Base-by-base conservation (phyloP, 2,797 vertebrate genomes). In the Avahi laniger region DNA sequence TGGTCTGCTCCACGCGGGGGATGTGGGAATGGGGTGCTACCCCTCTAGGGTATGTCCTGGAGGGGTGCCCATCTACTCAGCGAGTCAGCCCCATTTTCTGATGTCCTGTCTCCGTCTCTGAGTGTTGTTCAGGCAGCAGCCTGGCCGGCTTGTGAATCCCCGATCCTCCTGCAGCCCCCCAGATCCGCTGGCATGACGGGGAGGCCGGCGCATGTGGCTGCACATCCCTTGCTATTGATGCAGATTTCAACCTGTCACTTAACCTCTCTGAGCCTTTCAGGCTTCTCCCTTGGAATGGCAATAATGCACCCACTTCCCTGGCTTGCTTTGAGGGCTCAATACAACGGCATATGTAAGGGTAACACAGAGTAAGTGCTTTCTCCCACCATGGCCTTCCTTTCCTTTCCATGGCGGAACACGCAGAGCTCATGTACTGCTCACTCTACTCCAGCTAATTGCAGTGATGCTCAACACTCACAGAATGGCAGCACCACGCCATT, bases 301-400 rank as follows among this genome's bases (percentile, higher is more conserved):
- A 12, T 35, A 48, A 13, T 0, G 9, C 5, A 11, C 26, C 18
- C 2, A 18, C 35, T 28, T 65, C 30, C n/a, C 72, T 22, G 33
- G 35, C 50, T 33, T 72, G 28, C 79, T 41, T 24, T 26, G 17
- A 94, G 59, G 43, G 9, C 18, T 63, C 76, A 54, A 50, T 67
- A 57, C 18, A 65, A 38, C 20, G 48, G 15, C 17, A 8, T 17
- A 0, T 26, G 61, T 10, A 46, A 22, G 2, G 54, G 4, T 5
- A 38, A n/a, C 81, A 33, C 18, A 0, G 2, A 63, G 65, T 28
- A 59, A 76, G 20, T 63, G 7, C 75, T 48, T 91, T 10, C 22
- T 4, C 1, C 1, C 0, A 0, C 69, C 2, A 0, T 8, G 35
- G 12, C 17, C 30, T 54, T 48, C 41, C 22, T 1, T 94, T 57